Evolutionary conservation across 2,113 vertebrate species (phyloP), one percentile per base, ranked within the genome.

Genomic region (Physeter macrocephalus): DNA sequence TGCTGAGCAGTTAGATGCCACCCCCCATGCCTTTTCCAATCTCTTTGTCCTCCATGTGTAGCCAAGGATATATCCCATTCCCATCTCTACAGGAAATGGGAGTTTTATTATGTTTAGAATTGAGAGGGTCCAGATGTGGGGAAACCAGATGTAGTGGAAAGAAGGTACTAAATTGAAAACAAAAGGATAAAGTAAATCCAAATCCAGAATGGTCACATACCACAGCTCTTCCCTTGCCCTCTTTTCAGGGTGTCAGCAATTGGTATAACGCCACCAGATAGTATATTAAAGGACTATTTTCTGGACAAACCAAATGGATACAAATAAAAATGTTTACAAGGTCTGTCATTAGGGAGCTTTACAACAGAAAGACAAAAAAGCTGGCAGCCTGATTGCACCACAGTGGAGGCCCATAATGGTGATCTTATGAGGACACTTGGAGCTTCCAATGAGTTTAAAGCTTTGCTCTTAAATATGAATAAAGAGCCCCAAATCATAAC

Each of bases 11-110:
- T 62, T 25, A 88, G 94, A 25, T 17, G 72, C 31, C 77, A 12
- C 83, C 49, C 94, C 90, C 78, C 41, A 80, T 1, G 95, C 94
- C 74, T 92, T 94, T 95, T 87, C 95, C 94, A 97, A 93, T 96
- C 87, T 96, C 64, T 17, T 52, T 39, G 71, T 72, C 87, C 93
- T 90, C 95, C 92, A 66, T 72, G 69, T 96, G 94, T 49, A 94
- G 83, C 92, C 93, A 39, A 59, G 82, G 90, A 88, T 67, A 74
- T 67, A 93, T 52, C 86, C 95, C 80, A 90, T 90, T 90, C 84
- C 72, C 54, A 31, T 80, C 96, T 39, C 96, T 71, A 80, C 85
- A 87, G 90, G 97, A 93, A 96, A 81, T 31, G 27, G 71, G 69
- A 25, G 31, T 52, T 92, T 94, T 86, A 97, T 94, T 84, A 85